Percentiles rank a stretch among this genome's conserved stretches.
These are phyloP conservation scores for Apodemia mormo DNA, from an alignment of 2,888 invertebrate species.

Conservation along the genomic window DNA sequence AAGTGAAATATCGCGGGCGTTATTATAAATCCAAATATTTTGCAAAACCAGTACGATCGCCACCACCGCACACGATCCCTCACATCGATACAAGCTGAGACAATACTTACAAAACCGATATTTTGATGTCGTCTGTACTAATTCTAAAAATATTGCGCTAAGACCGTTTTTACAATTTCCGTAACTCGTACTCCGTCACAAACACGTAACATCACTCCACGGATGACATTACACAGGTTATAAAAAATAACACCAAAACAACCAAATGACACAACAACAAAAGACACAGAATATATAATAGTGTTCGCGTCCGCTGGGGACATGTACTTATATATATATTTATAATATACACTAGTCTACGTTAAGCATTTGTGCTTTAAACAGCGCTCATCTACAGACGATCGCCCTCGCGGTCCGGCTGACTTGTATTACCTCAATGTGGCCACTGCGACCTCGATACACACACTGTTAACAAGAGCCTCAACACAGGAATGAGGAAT, in stretches of 20 bases:
- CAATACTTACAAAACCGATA: not conserved
- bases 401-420: not conserved
- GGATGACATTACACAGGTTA: not conserved
- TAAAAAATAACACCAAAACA: conserved; percentile 22
- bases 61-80: not conserved
- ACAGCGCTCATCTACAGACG: conserved; percentile 39
- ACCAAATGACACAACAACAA: conserved; percentile 1
- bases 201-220: not conserved
- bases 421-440: not conserved
- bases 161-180: not conserved
- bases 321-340: conserved; percentile 38
- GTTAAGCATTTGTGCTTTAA: conserved; percentile 71
- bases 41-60: not conserved
- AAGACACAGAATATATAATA: conserved; percentile 16
- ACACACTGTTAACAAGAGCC: too few species aligned
- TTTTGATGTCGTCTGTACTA: conserved; percentile 7
- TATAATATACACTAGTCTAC: conserved; percentile 69
- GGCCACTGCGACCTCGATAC: too few species aligned
- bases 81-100: conserved; percentile 10
- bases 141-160: not conserved
- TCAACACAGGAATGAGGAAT: too few species aligned
- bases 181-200: not conserved
- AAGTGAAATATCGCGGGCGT: not conserved
- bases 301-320: not conserved
- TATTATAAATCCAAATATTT: not conserved